phyloP scores from a whole-genome alignment of 1,140 invertebrate species.

The Panagrolaimus sp. region DNA sequence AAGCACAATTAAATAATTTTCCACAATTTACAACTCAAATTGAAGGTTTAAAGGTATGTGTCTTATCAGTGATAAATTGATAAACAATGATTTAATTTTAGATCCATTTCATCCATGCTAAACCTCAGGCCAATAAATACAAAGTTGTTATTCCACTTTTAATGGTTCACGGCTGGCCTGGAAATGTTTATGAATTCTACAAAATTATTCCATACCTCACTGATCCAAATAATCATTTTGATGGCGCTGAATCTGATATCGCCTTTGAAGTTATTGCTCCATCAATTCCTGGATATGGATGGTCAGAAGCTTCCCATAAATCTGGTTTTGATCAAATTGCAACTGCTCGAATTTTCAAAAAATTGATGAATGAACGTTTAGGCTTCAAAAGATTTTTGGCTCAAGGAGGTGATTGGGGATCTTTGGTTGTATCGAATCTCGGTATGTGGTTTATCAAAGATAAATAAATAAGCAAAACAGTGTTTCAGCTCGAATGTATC shows the following conservation, averaged over 20 bases:
- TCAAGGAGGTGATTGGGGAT: slow-evolving; percentile 74
- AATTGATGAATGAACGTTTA: slow-evolving; percentile 72
- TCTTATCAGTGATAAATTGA: neutral
- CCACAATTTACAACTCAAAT: slow-evolving; percentile 69
- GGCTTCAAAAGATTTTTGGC: slow-evolving; percentile 72
- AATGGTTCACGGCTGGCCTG: slow-evolving; percentile 85
- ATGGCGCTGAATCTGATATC: slow-evolving; percentile 63
- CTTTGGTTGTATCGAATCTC: slow-evolving; percentile 62
- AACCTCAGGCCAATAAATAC: slow-evolving; percentile 45
- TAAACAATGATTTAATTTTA: slow-evolving; percentile 25
- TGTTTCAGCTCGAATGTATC: slow-evolving; percentile 69
- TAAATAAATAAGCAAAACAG: no score
- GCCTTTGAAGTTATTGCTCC: slow-evolving; percentile 75
- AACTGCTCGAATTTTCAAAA: slow-evolving; percentile 71
- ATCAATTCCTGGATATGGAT: slow-evolving; percentile 80
- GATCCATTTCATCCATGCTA: slow-evolving; percentile 48
- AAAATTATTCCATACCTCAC: slow-evolving; percentile 72
- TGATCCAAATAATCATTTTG: slow-evolving; percentile 60
- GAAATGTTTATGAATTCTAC: slow-evolving; percentile 77
- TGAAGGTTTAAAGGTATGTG: slow-evolving; percentile 70
- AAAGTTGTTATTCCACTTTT: slow-evolving; percentile 41
- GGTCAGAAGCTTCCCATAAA: slow-evolving; percentile 69
- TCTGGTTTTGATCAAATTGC: slow-evolving; percentile 63
- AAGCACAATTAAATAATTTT: slow-evolving; percentile 68
- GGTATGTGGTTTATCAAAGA: no score